Base-by-base conservation (phyloP, 2,888 invertebrate species). In the Drosophila falleni region DNA sequence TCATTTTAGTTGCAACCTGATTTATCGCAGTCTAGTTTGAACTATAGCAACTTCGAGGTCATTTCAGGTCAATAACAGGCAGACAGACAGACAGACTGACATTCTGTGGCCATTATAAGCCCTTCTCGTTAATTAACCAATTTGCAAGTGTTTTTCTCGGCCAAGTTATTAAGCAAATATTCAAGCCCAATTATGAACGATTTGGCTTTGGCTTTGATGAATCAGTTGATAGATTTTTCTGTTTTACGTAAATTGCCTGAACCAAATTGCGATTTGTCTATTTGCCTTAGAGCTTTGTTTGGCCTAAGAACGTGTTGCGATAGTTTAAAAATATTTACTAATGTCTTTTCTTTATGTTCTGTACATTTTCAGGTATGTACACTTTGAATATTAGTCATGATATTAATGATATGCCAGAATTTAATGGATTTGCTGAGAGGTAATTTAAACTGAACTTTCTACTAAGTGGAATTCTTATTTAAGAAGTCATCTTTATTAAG, bases 141-240 rank as follows among this genome's bases (percentile, higher is more conserved):
- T 70, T 71, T 54, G 56, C 68, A 55, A 63, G 56, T 68, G 50
- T 64, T 72, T 72, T 41, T 65, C 13, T 61, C 33, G 41, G 37
- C 16, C 49, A 51, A 60, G 44, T 60, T 59, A 49, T 71, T 56
- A 67, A 74, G 68, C 83, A 85, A 85, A 79, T 81, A 69, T 67
- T 55, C 31, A 54, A 51, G 51, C 60, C 59, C 71, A 86, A 80
- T 82, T 79, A 81, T 71, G 61, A 64, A 54, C 66, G 66, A 83
- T 76, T 71, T 85, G 42, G 41, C 23, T 53, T 41, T 26, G 29
- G 15, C 41, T 23, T 15, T 2, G n/a, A 35, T 23, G 16, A n/a
- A 41, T 35, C 6, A 15, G 13, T 41, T 68, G 58, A 69, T 72
- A 33, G 29, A 9, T 53, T 47, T 41, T 46, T 5, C 11, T 19